Base-by-base conservation (phyloP, 2,888 invertebrate species). In the Athalia rosae region DNA sequence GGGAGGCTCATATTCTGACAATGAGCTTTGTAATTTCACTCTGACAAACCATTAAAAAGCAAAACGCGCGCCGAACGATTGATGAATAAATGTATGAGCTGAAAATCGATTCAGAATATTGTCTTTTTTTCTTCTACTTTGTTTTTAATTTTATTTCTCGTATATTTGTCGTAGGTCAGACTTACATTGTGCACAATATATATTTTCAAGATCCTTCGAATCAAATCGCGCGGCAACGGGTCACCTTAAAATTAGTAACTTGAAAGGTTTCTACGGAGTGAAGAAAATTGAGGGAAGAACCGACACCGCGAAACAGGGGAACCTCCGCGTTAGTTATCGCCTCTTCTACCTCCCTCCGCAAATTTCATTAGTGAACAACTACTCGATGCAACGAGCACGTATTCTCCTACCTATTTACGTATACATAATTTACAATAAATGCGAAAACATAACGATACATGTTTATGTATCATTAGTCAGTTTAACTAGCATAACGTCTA, bases 401-500 rank as follows among this genome's bases (percentile, higher is more conserved):
- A n/a, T 11, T 28, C 28, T 28, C 28, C 28, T 28, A 28, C 28
- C 28, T 2, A 2, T 28, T 28, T 28, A 28, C 2, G 28, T 28
- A 28, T 2, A 28, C 28, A 28, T 28, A 28, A 28, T 28, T 28
- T 28, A 2, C 28, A 28, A 28, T 28, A 28, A 28, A 28, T 28
- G 0, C 2, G 28, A 28, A 28, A 28, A 28, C 28, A 28, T 28
- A 28, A 53, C 53, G 53, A 53, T 53, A 9, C 4, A 7, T 7
- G 53, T 11, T 9, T 15, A 28, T 67, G 67, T 67, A 67, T 67
- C 67, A 71, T 71, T 71, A 71, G 58, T 71, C 58, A 58, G 71
- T 71, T 71, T 43, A 71, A 58, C 58, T 45, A 71, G 56, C 71
- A 71, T 71, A 71, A 71, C 71, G 71, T 58, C 71, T 71, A 6